Base-by-base conservation (phyloP, 92 coral and sea anemone genomes). In the Zoanthus sociatus region DNA sequence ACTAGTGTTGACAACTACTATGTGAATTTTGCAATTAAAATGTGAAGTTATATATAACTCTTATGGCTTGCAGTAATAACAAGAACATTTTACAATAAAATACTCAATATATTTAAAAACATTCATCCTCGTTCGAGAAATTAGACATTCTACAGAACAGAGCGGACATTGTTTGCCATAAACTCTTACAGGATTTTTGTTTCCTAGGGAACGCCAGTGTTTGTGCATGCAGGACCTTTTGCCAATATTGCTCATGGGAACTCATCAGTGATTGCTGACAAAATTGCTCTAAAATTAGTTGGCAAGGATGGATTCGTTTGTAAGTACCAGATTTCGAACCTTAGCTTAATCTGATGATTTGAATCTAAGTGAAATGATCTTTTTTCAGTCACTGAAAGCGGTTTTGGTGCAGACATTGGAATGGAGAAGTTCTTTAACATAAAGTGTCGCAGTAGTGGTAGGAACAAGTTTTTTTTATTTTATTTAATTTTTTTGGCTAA, bases 381-480 rank as follows among this genome's bases (percentile, higher is more conserved):
- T 9, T 54, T 69, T 81, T 26, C 86, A 96, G 99, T 97, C 90
- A 97, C 99, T 17, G 99, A 97, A 77, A 74, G 94, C 86, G 99
- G 99, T 7, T 97, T 97, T 87, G 99, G 99, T 20, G 99, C 99
- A 17, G 99, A 97, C 87, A 97, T 97, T 78, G 99, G 99, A 47
- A 97, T 97, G 99, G 99, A 97, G 91, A 97, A 97, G 92, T 97
- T 97, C 93, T 97, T 97, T 74, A 86, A 97, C 87, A 97, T 97
- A 88, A 97, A 97, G 79, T 97, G 99, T 71, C 90, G 99, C 91
- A 95, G 94, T 67, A 97, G 99, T 66, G 99, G 99, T 97, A 58
- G 30, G 98, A 33, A 12, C 32, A 37, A 37, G 74, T 61, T 37
- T 60, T 51, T 51, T 50, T 11, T 50, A 50, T 50, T 50, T 50